Conservation (phyloP, 2,888 invertebrate genomes). For the Hyppa rectilinea region DNA sequence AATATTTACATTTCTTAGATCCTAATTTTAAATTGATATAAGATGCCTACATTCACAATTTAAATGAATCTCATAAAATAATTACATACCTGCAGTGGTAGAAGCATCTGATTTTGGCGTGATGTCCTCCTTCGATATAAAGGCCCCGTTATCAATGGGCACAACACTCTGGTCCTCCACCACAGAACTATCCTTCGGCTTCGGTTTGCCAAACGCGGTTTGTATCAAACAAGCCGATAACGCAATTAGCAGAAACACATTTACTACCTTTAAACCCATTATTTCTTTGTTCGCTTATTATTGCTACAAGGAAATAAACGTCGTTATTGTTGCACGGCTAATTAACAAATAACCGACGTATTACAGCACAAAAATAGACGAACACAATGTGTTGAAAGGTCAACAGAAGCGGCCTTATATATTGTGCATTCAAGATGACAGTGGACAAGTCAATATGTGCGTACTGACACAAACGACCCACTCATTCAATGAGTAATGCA, state of each 20-base stretch:
- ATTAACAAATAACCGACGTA: conserved; percentile 53
- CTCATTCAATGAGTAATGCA: conserved; percentile 57
- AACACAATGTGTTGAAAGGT: conserved; percentile 70
- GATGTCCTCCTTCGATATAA: conserved; percentile 16
- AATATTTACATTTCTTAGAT: neutral
- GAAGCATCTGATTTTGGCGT: neutral
- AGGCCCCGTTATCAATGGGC: conserved; percentile 19
- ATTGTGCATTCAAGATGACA: conserved; percentile 54
- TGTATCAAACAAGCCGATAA: conserved; percentile 62
- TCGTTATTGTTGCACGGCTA: conserved; percentile 50
- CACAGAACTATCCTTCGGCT: conserved; percentile 49
- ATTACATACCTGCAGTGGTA: conserved; percentile 29
- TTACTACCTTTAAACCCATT: conserved; percentile 62
- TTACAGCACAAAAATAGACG: conserved; percentile 56
- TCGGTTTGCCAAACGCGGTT: conserved; percentile 67
- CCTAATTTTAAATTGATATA: neutral
- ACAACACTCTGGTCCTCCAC: conserved; percentile 38
- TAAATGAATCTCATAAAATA: neutral
- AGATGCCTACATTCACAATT: conserved; percentile 19
- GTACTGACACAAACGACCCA: conserved; percentile 32
- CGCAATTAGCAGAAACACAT: conserved; percentile 58
- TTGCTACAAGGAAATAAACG: conserved; percentile 52
- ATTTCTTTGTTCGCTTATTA: conserved; percentile 59
- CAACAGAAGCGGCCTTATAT: conserved; percentile 64
- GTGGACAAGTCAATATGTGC: conserved; percentile 32